Percentiles rank a stretch among this genome's conserved stretches.
Evolutionary conservation across 2,113 vertebrate species (phyloP).

Genomic region (Nycticebus coucang): DNA sequence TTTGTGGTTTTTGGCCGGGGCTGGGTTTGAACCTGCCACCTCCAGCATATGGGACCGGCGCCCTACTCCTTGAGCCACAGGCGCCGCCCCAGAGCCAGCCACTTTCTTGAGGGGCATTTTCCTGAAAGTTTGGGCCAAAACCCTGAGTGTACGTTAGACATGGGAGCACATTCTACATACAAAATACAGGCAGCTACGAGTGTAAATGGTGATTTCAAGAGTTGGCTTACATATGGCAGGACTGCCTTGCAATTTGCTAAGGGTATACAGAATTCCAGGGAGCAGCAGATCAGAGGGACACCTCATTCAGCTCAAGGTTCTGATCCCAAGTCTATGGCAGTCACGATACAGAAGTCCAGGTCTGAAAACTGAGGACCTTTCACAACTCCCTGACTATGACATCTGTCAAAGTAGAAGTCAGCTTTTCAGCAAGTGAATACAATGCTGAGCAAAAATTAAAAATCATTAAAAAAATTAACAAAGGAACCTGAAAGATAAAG

Average conservation of each 20-base stretch:
- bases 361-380: neutral
- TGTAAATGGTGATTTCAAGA: neutral
- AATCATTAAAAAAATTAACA: neutral
- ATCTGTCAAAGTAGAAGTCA: neutral
- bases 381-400: neutral
- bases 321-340: neutral
- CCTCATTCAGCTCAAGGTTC: neutral
- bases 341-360: neutral
- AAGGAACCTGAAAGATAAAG: neutral
- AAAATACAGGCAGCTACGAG: neutral
- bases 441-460: neutral
- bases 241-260: neutral
- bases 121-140: no score
- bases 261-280: neutral
- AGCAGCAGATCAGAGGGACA: neutral
- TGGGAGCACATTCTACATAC: no score
- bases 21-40: no score
- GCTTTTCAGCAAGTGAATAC: neutral
- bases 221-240: neutral
- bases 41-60: no score
- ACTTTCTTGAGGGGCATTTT: no score
- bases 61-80: no score
- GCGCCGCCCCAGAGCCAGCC: no score
- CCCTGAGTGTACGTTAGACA: no score
- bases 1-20: no score